Percentiles rank a stretch among this genome's conserved stretches.
These are phyloP conservation scores for Oreortyx pictus DNA, from an alignment of 2,797 vertebrate genomes.

Conservation along the genomic window DNA sequence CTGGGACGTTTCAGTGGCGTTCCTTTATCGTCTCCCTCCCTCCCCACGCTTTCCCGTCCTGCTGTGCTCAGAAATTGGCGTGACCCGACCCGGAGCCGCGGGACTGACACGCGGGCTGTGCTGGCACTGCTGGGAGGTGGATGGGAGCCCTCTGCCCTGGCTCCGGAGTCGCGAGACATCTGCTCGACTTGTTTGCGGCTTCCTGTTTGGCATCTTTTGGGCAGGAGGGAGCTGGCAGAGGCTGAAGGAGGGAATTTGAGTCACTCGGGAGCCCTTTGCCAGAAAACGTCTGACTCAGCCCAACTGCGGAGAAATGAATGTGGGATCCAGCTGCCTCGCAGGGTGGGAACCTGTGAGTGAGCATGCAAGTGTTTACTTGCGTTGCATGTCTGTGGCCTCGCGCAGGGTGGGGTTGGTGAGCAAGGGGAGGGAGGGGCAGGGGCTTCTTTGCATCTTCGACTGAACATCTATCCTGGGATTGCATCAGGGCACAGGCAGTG, in stretches of 20 bases:
- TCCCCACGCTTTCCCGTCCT: not conserved
- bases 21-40: not conserved
- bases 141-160: slow-evolving; percentile 37
- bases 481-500: slow-evolving; percentile 8
- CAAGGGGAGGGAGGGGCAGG: not conserved
- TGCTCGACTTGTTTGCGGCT: slow-evolving; percentile 61
- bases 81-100: not conserved
- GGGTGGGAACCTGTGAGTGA: slow-evolving; percentile 16
- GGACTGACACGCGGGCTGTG: not conserved
- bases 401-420: not conserved
- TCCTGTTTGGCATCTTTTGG: slow-evolving; percentile 62
- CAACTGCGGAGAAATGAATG: slow-evolving; percentile 10
- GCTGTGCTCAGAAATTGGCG: not conserved
- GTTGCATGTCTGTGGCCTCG: slow-evolving; percentile 28
- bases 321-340: slow-evolving; percentile 44
- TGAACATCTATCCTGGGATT: not conserved
- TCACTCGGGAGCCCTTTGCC: slow-evolving; percentile 35
- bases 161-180: not conserved
- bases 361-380: slow-evolving; percentile 52
- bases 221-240: slow-evolving; percentile 62
- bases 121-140: slow-evolving; percentile 13
- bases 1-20: not conserved
- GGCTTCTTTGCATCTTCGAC: slow-evolving; percentile 1
- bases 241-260: slow-evolving; percentile 59
- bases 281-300: slow-evolving; percentile 59